phyloP scores from a whole-genome alignment of 2,797 vertebrate species.

The Distichodus sexfasciatus region DNA sequence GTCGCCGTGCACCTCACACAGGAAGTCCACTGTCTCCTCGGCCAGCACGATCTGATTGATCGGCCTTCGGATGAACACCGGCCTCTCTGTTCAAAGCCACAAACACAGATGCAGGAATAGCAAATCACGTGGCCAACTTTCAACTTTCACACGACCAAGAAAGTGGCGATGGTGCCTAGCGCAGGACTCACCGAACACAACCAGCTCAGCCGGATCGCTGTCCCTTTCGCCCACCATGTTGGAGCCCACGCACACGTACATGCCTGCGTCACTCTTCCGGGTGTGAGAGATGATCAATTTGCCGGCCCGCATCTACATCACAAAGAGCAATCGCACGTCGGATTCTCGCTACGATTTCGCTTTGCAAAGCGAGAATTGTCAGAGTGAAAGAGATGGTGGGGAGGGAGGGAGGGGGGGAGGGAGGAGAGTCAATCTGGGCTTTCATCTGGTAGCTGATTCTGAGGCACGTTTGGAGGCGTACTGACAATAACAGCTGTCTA shows the following conservation, averaged over 20 bases:
- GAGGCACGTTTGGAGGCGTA: background rate
- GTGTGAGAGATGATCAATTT: slow-evolving; percentile 97
- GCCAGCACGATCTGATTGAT: slow-evolving; percentile 88
- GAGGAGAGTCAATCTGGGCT: slow-evolving; percentile 9
- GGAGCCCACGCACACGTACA: slow-evolving; percentile 94
- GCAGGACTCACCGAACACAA: slow-evolving; percentile 87
- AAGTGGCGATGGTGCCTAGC: background rate
- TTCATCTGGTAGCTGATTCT: slow-evolving; percentile 15
- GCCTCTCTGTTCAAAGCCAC: slow-evolving; percentile 76
- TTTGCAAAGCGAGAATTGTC: background rate
- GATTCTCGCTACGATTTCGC: background rate
- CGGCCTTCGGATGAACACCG: slow-evolving; percentile 82
- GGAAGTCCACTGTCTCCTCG: slow-evolving; percentile 83
- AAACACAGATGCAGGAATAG: slow-evolving; percentile 1
- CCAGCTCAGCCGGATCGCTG: slow-evolving; percentile 94
- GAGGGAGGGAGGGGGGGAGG: too few species aligned
- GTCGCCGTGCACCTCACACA: slow-evolving; percentile 88
- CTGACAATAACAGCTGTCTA: slow-evolving; percentile 24
- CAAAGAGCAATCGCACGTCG: slow-evolving; percentile 11
- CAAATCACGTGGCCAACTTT: slow-evolving; percentile 3
- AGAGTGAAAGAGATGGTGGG: background rate
- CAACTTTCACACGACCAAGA: background rate
- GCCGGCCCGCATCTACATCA: slow-evolving; percentile 85
- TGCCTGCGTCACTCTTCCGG: slow-evolving; percentile 91
- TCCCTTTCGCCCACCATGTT: slow-evolving; percentile 97